These are phyloP conservation scores for Antechinus flavipes DNA, from an alignment of 2,113 vertebrate genomes.

Conservation along the genomic window DNA sequence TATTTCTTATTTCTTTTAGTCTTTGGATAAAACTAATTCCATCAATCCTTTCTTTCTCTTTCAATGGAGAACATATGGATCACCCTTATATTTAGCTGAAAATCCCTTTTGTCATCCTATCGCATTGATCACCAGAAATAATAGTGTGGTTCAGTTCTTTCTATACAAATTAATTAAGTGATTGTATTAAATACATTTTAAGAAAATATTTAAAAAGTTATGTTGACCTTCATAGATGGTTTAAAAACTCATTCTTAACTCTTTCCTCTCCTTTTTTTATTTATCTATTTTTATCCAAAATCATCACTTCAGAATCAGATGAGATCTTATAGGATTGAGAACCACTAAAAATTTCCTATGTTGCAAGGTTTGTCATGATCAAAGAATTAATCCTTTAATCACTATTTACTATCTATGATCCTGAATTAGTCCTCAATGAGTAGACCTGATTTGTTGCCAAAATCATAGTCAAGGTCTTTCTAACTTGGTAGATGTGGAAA, in stretches of 20 bases:
- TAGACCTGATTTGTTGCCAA: not conserved
- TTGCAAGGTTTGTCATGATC: not conserved
- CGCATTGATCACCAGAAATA: not conserved
- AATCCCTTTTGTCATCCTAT: not conserved
- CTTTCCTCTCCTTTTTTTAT: not conserved
- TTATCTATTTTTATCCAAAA: not conserved
- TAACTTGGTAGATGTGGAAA: not conserved
- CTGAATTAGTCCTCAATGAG: not conserved
- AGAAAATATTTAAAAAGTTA: not conserved
- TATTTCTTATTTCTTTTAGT: not conserved
- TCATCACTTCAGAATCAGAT: not conserved
- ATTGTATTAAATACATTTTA: not conserved
- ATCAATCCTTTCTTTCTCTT: not conserved
- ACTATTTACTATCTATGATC: not conserved
- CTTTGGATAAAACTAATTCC: not conserved
- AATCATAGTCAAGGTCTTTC: not conserved
- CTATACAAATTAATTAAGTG: not conserved
- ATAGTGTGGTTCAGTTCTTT: not conserved
- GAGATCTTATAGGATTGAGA: not conserved
- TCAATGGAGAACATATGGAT: not conserved
- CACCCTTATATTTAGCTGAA: not conserved
- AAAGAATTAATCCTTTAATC: not conserved
- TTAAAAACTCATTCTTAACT: not conserved
- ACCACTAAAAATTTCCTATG: not conserved
- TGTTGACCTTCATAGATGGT: not conserved